These are phyloP conservation scores for Pachymerium ferrugineum DNA, from an alignment of 2,888 invertebrate species.

Conservation along the genomic window DNA sequence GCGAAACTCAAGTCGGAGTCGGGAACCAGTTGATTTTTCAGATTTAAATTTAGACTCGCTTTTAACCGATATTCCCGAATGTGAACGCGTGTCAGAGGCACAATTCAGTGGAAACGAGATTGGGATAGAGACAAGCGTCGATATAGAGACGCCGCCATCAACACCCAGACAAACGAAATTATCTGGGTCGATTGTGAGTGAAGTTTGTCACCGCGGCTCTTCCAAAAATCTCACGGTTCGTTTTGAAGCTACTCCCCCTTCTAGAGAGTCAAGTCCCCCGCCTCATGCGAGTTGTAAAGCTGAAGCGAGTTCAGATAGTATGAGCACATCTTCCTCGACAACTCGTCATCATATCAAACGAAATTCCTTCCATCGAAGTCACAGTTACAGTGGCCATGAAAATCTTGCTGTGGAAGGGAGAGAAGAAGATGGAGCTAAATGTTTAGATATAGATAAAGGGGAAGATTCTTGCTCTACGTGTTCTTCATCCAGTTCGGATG, in stretches of 20 bases:
- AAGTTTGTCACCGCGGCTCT: constrained; percentile 4
- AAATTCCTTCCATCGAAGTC: constrained; percentile 38
- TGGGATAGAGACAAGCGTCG: constrained; percentile 33
- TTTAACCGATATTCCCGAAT: not conserved
- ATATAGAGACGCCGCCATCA: constrained; percentile 4
- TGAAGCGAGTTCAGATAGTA: constrained; percentile 19
- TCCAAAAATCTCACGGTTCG: constrained; percentile 48
- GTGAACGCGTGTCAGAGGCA: not conserved
- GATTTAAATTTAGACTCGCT: constrained; percentile 38
- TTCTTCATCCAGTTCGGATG: constrained; percentile 67
- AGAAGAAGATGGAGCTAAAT: not conserved
- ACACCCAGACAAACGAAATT: not conserved
- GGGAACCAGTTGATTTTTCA: constrained; percentile 38
- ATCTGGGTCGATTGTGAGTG: not conserved
- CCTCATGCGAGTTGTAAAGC: constrained; percentile 30
- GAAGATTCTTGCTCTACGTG: constrained; percentile 85
- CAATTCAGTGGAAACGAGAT: constrained; percentile 23
- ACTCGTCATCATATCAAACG: not conserved
- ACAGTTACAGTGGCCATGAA: constrained; percentile 39
- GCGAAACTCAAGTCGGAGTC: constrained; percentile 34
- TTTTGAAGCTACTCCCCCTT: constrained; percentile 47
- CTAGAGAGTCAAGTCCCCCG: constrained; percentile 29
- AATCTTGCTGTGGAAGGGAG: not conserved
- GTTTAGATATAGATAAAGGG: constrained; percentile 44
- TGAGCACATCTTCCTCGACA: not conserved